These are phyloP conservation scores for Lamproptera curius DNA, from an alignment of 2,888 invertebrate species.

Conservation along the genomic window DNA sequence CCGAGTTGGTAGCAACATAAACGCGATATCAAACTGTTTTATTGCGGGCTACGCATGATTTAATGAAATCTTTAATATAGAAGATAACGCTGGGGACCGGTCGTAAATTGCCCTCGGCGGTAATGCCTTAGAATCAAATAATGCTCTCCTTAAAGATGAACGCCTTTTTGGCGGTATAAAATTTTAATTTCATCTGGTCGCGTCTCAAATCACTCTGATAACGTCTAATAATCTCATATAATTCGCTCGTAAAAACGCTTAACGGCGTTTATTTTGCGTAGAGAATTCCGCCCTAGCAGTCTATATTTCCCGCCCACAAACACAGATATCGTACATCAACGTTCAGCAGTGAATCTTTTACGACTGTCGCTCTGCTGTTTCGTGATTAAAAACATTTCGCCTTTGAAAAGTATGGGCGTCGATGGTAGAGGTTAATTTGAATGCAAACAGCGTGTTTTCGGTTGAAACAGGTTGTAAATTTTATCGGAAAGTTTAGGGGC, in stretches of 20 bases:
- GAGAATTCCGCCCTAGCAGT: slow-evolving; percentile 1
- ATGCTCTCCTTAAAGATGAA: slow-evolving; percentile 32
- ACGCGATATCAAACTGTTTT: slow-evolving; percentile 76
- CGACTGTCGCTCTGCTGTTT: slow-evolving; percentile 6
- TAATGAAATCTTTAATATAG: slow-evolving; percentile 77
- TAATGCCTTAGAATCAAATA: slow-evolving; percentile 43
- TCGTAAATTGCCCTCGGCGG: slow-evolving; percentile 57
- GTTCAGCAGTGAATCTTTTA: slow-evolving; percentile 15
- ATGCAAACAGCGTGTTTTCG: too few relatives aligned
- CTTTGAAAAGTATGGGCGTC: background rate
- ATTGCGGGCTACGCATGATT: slow-evolving; percentile 68
- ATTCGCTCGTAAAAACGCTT: slow-evolving; percentile 17
- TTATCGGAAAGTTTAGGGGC: too few relatives aligned
- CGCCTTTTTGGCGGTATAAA: slow-evolving; percentile 32
- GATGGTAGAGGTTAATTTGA: background rate
- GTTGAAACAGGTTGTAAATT: too few relatives aligned
- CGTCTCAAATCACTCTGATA: slow-evolving; percentile 6
- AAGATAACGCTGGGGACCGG: slow-evolving; percentile 59
- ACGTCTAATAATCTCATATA: slow-evolving; percentile 20
- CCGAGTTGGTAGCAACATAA: slow-evolving; percentile 56
- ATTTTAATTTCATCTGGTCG: slow-evolving; percentile 29
- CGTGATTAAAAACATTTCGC: slow-evolving; percentile 1
- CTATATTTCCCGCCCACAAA: slow-evolving; percentile 7
- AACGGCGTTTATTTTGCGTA: slow-evolving; percentile 9
- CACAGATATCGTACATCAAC: slow-evolving; percentile 8